Conservation (phyloP, 2,888 invertebrate genomes). For the Epinotia ramella region DNA sequence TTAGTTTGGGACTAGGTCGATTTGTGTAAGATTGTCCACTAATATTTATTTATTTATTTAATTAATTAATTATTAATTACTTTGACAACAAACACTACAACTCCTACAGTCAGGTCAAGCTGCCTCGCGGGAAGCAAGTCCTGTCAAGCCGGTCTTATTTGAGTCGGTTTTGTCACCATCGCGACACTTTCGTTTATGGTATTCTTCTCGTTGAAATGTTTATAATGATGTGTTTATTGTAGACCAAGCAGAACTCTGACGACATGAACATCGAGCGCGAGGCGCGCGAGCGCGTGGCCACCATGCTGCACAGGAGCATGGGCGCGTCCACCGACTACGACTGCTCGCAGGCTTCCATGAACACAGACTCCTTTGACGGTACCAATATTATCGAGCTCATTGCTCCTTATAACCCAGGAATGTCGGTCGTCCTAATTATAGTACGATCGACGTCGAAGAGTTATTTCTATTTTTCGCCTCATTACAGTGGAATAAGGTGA, state of each 20-base stretch:
- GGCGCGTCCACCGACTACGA: slow-evolving; percentile 62
- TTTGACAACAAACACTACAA: too few species aligned
- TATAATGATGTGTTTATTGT: not conserved
- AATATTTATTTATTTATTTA: too few species aligned
- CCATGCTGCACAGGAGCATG: slow-evolving; percentile 67
- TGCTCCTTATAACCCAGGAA: not conserved
- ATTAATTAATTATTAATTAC: too few species aligned
- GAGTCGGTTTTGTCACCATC: too few species aligned
- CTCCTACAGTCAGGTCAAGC: too few species aligned
- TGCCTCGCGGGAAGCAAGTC: too few species aligned
- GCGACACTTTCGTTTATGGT: too few species aligned
- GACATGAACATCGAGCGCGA: slow-evolving; percentile 65
- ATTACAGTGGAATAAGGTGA: too few species aligned
- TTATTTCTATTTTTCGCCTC: too few species aligned
- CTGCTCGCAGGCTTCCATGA: slow-evolving; percentile 58
- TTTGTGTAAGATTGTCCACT: too few species aligned
- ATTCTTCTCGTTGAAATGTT: not conserved
- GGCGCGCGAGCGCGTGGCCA: slow-evolving; percentile 69
- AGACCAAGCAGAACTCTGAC: slow-evolving; percentile 56
- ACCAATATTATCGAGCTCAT: slow-evolving; percentile 2
- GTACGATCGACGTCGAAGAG: not conserved
- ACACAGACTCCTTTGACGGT: slow-evolving; percentile 68
- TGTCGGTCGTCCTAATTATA: not conserved
- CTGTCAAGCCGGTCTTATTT: too few species aligned
- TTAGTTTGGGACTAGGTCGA: too few species aligned